phyloP scores from a whole-genome alignment of 2,888 invertebrate species.

The Pocota personata region DNA sequence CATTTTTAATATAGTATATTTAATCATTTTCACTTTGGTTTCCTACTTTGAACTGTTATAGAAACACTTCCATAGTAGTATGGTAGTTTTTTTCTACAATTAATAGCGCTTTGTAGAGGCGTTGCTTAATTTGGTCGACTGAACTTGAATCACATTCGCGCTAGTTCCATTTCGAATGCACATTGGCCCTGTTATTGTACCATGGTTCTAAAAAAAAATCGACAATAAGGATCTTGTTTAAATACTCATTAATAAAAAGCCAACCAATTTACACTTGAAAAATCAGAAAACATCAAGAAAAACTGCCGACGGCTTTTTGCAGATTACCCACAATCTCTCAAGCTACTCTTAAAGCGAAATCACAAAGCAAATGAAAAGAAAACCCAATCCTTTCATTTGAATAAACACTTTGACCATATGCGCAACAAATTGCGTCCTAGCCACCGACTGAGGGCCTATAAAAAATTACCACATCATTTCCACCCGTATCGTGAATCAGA shows the following conservation, averaged over 20 bases:
- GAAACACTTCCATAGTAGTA: no score
- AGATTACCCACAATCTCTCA: conserved; percentile 61
- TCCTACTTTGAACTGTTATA: no score
- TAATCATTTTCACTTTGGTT: no score
- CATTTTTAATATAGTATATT: no score
- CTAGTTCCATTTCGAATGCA: no score
- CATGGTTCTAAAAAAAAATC: conserved; percentile 4
- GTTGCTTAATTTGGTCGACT: no score
- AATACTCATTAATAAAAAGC: conserved; percentile 49
- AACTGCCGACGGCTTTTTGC: conserved; percentile 33
- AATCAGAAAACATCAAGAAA: conserved; percentile 52
- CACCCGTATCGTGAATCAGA: conserved; percentile 2
- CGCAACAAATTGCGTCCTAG: conserved; percentile 66
- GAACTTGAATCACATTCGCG: no score
- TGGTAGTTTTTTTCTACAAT: no score
- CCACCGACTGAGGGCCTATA: background rate
- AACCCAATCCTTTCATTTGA: conserved; percentile 67
- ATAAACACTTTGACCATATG: conserved; percentile 74
- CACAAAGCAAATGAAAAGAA: conserved; percentile 44
- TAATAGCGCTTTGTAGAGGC: no score
- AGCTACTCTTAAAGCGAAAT: background rate
- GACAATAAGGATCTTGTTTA: conserved; percentile 20
- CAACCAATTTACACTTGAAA: conserved; percentile 73
- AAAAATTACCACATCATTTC: conserved; percentile 49
- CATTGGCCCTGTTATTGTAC: no score